phyloP scores from a whole-genome alignment of 2,797 vertebrate species.

The Cyprinodon diabolis region DNA sequence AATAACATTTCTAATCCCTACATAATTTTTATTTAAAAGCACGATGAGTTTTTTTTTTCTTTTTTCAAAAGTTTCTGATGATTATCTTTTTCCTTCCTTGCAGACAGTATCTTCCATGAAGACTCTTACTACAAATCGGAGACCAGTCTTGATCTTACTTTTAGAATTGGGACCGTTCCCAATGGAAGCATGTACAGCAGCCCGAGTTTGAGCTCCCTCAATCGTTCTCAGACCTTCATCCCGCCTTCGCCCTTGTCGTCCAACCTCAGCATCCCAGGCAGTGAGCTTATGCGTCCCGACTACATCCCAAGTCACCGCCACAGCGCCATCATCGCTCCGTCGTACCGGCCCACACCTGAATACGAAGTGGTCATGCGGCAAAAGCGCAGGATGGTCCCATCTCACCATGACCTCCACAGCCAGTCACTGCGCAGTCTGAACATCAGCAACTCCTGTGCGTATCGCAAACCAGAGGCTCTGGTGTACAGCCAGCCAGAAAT shows the following conservation, averaged over 20 bases:
- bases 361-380: slow-evolving; percentile 96
- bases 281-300: slow-evolving; percentile 93
- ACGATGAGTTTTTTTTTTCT: not conserved
- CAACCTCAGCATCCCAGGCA: slow-evolving; percentile 93
- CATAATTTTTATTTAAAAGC: not conserved
- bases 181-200: slow-evolving; percentile 96
- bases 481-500: slow-evolving; percentile 98
- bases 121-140: slow-evolving; percentile 94
- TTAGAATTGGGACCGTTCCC: slow-evolving; percentile 87
- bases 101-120: slow-evolving; percentile 95
- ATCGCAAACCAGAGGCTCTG: slow-evolving; percentile 90
- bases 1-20: not conserved
- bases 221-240: slow-evolving; percentile 91
- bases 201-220: slow-evolving; percentile 93
- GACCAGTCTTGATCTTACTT: slow-evolving; percentile 91
- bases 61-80: not conserved
- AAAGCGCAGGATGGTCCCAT: slow-evolving; percentile 84
- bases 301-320: slow-evolving; percentile 95
- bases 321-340: slow-evolving; percentile 94
- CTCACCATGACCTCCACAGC: slow-evolving; percentile 87
- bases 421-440: slow-evolving; percentile 95
- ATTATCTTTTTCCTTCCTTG: slow-evolving; percentile 3
- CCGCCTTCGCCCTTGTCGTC: slow-evolving; percentile 94
- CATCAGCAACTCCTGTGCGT: slow-evolving; percentile 91
- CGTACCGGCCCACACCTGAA: slow-evolving; percentile 94